A percentile compares a stretch with the other conserved stretches of the same genome.
Evolutionary conservation across 2,888 invertebrate species (phyloP).

Genomic region (Rhamnusium bicolor): DNA sequence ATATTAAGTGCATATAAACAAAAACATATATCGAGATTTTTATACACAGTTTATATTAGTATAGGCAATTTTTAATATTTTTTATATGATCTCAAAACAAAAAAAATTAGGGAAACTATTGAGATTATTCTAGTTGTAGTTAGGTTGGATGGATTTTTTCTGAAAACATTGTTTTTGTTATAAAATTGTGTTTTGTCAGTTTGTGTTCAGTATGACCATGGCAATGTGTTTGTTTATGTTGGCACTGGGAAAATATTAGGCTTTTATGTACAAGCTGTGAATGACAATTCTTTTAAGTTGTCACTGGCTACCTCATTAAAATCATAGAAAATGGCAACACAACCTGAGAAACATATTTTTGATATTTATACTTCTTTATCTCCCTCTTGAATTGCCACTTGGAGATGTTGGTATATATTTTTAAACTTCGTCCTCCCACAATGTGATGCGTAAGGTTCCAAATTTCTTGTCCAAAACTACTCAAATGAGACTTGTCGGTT

Average conservation of each 20-base stretch:
- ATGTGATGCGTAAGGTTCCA: no score
- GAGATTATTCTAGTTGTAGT: conserved; percentile 15
- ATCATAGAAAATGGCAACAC: no score
- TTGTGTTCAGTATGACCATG: conserved; percentile 33
- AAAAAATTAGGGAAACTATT: neutral
- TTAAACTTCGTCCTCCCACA: no score
- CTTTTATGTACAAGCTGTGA: neutral
- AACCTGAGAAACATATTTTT: no score
- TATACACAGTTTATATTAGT: conserved; percentile 33
- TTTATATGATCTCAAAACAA: conserved; percentile 16
- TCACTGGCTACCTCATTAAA: neutral
- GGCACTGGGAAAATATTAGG: neutral
- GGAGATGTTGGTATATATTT: no score
- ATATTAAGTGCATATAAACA: conserved; percentile 9
- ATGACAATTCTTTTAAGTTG: neutral
- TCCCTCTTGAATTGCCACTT: no score
- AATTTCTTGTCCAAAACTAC: no score
- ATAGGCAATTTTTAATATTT: conserved; percentile 30
- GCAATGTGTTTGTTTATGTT: neutral
- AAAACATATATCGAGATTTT: conserved; percentile 27
- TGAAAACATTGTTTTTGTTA: neutral
- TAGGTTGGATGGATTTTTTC: conserved; percentile 6
- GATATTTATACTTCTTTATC: no score
- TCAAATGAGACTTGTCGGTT: no score
- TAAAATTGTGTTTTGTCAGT: conserved; percentile 26